A percentile compares a stretch with the other conserved stretches of the same genome.
These are phyloP conservation scores for Plusia festucae DNA, from an alignment of 2,888 invertebrate species.

Conservation along the genomic window DNA sequence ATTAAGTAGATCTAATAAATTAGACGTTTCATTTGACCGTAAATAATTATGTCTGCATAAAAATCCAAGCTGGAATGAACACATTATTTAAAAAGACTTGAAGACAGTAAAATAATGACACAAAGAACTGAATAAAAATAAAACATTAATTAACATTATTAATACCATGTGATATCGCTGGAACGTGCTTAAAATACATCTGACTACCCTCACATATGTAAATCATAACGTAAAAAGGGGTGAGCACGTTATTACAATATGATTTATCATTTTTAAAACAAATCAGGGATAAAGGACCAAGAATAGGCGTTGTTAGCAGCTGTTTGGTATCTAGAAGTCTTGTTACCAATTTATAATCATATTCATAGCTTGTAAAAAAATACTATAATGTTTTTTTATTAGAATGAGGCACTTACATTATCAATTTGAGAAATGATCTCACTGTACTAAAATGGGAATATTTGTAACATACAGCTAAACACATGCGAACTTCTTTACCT, in stretches of 20 bases:
- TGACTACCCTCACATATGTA: slow-evolving; percentile 65
- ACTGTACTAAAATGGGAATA: neutral
- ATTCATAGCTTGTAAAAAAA: neutral
- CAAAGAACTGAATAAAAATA: slow-evolving; percentile 35
- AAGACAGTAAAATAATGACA: slow-evolving; percentile 21
- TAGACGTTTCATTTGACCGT: slow-evolving; percentile 1
- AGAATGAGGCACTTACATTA: neutral
- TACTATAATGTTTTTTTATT: neutral
- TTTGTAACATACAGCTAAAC: neutral
- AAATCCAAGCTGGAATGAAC: neutral
- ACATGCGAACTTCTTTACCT: neutral
- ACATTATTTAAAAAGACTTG: neutral
- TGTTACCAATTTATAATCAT: neutral
- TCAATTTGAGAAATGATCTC: neutral
- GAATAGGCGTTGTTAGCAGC: slow-evolving; percentile 49
- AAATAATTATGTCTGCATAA: neutral
- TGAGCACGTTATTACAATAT: slow-evolving; percentile 60
- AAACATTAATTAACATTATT: slow-evolving; percentile 54
- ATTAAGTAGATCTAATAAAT: neutral
- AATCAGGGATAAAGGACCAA: slow-evolving; percentile 30
- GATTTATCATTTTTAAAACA: slow-evolving; percentile 66
- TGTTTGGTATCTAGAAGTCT: slow-evolving; percentile 32
- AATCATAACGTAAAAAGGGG: slow-evolving; percentile 70
- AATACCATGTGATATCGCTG: slow-evolving; percentile 57
- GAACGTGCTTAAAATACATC: slow-evolving; percentile 43